Evolutionary conservation across 2,113 vertebrate species (phyloP).

Genomic region (Alaudala cheleensis): DNA sequence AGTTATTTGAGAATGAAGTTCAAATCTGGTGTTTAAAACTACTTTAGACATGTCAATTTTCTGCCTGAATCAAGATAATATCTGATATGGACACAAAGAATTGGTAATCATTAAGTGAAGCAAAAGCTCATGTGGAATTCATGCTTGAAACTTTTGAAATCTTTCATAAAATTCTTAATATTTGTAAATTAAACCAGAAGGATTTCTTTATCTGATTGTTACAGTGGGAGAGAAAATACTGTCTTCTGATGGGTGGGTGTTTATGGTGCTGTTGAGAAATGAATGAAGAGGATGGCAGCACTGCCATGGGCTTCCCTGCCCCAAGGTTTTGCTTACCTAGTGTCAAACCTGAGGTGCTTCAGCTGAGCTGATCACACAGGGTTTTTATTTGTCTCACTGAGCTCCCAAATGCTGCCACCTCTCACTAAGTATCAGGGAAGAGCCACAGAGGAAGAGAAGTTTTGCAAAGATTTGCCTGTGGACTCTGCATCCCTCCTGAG

Average conservation of each 20-base stretch:
- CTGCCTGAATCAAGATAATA: not conserved
- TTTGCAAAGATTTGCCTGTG: not conserved
- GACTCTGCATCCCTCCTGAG: not conserved
- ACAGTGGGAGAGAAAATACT: not conserved
- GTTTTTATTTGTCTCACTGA: not conserved
- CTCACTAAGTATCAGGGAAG: rapidly evolving
- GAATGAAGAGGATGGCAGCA: not conserved
- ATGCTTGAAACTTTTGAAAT: not conserved
- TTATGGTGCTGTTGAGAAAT: not conserved
- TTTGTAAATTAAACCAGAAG: not conserved
- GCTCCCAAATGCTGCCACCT: rapidly evolving
- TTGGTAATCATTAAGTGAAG: not conserved
- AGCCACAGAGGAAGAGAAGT: not conserved
- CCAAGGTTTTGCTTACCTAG: not conserved
- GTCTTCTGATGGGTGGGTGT: not conserved
- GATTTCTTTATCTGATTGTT: not conserved
- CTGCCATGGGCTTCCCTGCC: not conserved
- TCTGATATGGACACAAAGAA: not conserved
- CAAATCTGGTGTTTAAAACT: not conserved
- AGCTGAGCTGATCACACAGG: not conserved
- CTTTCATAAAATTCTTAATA: not conserved
- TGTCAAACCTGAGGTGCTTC: not conserved
- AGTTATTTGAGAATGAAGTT: not conserved
- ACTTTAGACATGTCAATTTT: not conserved
- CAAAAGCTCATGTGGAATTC: not conserved